Evolutionary conservation across 2,797 vertebrate species (phyloP), one percentile per base, ranked within the genome.

Genomic region (Dallia pectoralis): DNA sequence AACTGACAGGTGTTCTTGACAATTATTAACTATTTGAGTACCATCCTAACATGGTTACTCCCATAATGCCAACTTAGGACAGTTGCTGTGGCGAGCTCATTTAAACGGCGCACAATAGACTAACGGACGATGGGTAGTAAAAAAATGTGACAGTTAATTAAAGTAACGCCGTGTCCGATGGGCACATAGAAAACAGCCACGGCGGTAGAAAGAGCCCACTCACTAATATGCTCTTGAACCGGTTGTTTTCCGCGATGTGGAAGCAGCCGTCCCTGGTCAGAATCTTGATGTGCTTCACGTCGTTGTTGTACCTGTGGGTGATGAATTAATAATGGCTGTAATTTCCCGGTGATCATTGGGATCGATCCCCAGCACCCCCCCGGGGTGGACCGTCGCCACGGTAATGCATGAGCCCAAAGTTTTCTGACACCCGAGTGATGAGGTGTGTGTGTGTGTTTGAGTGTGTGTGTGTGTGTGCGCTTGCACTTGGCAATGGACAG

Each of bases 251-350:
- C 36, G 97, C 95, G 84, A 99, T 99, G 93, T 97, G 92, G 91
- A 98, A 98, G 92, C 91, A 94, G 85, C 95, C 93, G 79, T 98
- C 96, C 91, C 93, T 96, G 87, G 96, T 95, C 94, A 99, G 93
- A 93, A 99, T 98, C 95, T 97, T 99, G 93, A 99, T 99, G 94
- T 99, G 97, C 87, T 99, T 99, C 93, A 98, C 97, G 91, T 99
- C 97, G 2, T 97, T 97, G 95, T 97, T 98, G 92, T 97, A 98
- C 96, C 97, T 99, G 95, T 89, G 86, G 95, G 93, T 91, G 92
- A 94, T 91, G 92, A 95, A 96, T 95, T 96, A 93, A 92, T 94
- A 94, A 94, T 95, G 93, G 96, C 95, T 95, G 95, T 95, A 95
- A 97, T 95, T 94, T 94, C 93, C 86, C 86, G 93, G 94, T 96